Base-by-base conservation (phyloP, 2,888 invertebrate genomes). In the Exephanes ischioxanthus region DNA sequence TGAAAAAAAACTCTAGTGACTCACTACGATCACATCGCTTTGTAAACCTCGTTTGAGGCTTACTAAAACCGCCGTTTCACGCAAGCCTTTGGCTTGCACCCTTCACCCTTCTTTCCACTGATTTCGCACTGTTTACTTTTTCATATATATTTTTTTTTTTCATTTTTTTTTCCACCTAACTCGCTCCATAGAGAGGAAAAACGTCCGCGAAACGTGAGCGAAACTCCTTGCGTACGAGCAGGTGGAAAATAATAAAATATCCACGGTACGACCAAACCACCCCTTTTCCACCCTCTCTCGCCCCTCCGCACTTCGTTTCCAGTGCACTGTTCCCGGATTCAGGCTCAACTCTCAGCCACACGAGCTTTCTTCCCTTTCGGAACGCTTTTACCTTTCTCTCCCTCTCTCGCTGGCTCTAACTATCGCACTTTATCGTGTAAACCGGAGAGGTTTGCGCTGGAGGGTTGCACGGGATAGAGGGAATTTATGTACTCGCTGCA, bases 401-500 rank as follows among this genome's bases (percentile, higher is more conserved):
- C 61, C 63, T 51, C 71, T 61, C 37, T 30, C 63, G 9, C 26
- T 26, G 22, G 19, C 51, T 71, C 71, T 22, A 71, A 63, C 71
- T 51, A 63, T 80, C 51, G 63, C 51, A 51, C 63, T 80, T 80
- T 80, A 72, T 66, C 48, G 68, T 79, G 51, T 48, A 71, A 71
- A 53, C 22, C 66, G 16, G 77, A 55, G 77, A 41, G 77, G 41
- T n/a, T 77, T 77, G 51, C 66, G 41, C 53, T 7, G 37, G 51
- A 48, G 76, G 61, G 11, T n/a, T 51, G 26, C 37, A 26, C 30
- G 22, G 55, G 53, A 68, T 78, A 51, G 61, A 71, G 79, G 0
- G 41, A 72, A 80, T 80, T 80, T 80, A 71, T 80, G 79, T 63
- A 80, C 71, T 63, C 63, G 45, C 61, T 37, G 70, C 53, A n/a